Evolutionary conservation across 1,140 invertebrate species (phyloP), one percentile per base, ranked within the genome.

Genomic region (Zaprionus camerounensis): DNA sequence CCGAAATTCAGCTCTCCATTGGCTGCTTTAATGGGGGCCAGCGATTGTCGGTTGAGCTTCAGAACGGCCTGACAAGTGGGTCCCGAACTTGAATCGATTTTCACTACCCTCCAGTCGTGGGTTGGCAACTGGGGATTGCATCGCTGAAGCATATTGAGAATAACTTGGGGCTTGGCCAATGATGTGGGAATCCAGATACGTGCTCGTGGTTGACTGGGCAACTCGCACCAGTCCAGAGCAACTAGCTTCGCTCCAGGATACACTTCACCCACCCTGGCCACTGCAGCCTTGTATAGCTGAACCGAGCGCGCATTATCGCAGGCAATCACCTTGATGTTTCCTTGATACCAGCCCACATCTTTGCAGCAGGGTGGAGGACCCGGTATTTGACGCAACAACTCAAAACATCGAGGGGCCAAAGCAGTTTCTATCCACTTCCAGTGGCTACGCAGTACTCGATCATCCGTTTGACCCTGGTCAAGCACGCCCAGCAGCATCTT

Each of bases 321-420:
- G 3, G 68, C 58, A 13, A 71, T 56, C 3, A 63, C 12, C 20
- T 63, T 71, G 24, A 56, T 38, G 15, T 38, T 71, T 2, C 49
- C 68, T 26, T 71, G 68, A 20, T 61, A 63, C 68, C 68, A 63
- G 2, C 46, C 58, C 12, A 56, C 12, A 22, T 63, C 68, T 15
- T 71, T 71, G 59, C 59, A 71, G 17, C n/a, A 26, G 0, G 68
- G 46, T 0, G 68, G 58, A 1, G 68, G 58, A 7, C 59, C 58
- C 0, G 49, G 24, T 1, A 46, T 15, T 13, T 7, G 4, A 0
- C 7, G 17, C 13, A 69, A 26, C 55, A 59, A 9, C n/a, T 58
- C 26, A 26, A 59, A 51, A 20, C 66, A 63, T 11, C 26, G 34
- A 1, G 13, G 31, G 6, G 59, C 34, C 17, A 71, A 28, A 4